Conservation (phyloP, 2,113 vertebrate genomes). For the Hucho hucho region DNA sequence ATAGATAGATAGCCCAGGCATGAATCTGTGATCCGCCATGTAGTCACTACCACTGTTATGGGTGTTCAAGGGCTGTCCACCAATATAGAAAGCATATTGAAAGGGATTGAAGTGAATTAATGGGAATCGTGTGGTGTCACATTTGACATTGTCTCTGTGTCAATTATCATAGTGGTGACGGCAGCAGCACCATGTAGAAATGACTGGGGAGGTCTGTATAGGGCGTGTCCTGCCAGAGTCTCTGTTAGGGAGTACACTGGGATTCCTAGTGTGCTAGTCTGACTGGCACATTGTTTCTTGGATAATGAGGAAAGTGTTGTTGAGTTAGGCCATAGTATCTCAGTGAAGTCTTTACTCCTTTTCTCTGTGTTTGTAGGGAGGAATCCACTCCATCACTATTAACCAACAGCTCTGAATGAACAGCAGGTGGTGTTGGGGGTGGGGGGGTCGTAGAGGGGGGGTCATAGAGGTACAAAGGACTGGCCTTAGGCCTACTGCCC, state of each 20-base stretch:
- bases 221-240: too few relatives aligned
- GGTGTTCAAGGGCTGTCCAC: not conserved
- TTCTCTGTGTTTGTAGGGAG: too few relatives aligned
- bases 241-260: not conserved
- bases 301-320: too few relatives aligned
- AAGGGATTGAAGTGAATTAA: not conserved
- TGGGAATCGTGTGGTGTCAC: not conserved
- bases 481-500: constrained; percentile 6
- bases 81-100: not conserved
- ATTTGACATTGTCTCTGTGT: not conserved
- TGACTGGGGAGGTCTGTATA: too few relatives aligned
- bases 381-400: not conserved
- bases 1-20: not conserved
- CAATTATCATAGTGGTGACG: not conserved
- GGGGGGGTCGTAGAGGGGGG: not conserved
- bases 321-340: too few relatives aligned
- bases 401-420: not conserved
- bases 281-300: not conserved
- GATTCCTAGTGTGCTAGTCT: not conserved
- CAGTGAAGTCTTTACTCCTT: too few relatives aligned
- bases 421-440: not conserved
- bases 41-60: not conserved
- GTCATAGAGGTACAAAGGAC: constrained; percentile 6
- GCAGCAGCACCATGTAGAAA: too few relatives aligned
- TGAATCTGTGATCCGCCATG: not conserved